These are phyloP conservation scores for Altica lythri DNA, from an alignment of 2,888 invertebrate species.

Conservation along the genomic window DNA sequence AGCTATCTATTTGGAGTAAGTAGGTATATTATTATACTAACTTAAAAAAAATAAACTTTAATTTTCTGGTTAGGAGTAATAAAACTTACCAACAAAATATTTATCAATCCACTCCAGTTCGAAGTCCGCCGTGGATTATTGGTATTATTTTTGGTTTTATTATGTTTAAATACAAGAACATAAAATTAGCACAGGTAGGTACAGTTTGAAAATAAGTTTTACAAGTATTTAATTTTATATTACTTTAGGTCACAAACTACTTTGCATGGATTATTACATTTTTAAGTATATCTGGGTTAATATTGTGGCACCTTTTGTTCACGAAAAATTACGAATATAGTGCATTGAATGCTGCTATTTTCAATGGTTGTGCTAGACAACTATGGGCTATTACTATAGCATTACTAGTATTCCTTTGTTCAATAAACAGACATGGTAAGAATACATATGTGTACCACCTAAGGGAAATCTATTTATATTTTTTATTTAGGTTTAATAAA, in stretches of 20 bases:
- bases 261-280: conserved; percentile 26
- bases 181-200: conserved; percentile 8
- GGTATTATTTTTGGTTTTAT: conserved; percentile 13
- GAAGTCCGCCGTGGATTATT: conserved; percentile 11
- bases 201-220: background rate
- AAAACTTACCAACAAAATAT: background rate
- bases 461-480: too few relatives aligned
- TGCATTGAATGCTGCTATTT: conserved; percentile 32
- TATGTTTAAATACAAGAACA: conserved; percentile 1
- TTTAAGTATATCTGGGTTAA: conserved; percentile 7
- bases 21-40: background rate
- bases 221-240: too few relatives aligned
- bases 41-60: too few relatives aligned
- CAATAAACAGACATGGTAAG: conserved; percentile 36
- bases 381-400: conserved; percentile 35
- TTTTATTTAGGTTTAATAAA: conserved; percentile 57
- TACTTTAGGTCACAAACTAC: conserved; percentile 16
- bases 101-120: background rate
- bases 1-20: conserved; percentile 36
- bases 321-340: conserved; percentile 25
- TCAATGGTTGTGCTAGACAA: conserved; percentile 37
- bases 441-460: background rate
- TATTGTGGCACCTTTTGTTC: conserved; percentile 25
- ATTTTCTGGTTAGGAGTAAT: conserved; percentile 5
- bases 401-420: conserved; percentile 36